Evolutionary conservation across 2,113 vertebrate genomes (phyloP), one percentile per base, ranked within the genome.

Genomic region (Leptosomus discolor): DNA sequence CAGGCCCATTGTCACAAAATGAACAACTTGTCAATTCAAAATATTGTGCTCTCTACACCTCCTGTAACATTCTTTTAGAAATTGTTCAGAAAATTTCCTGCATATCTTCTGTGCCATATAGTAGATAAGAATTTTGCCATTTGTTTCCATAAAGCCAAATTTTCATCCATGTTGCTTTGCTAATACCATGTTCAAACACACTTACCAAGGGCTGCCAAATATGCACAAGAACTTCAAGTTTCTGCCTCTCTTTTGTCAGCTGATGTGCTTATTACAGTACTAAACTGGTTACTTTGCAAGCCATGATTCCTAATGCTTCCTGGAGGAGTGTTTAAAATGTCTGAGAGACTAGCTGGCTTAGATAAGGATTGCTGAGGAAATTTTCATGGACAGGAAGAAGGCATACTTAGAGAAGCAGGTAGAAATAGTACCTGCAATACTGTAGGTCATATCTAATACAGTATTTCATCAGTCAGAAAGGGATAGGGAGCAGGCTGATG

Each of bases 101-200:
- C 14, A 11, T 53, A 23, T 41, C 30, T 88, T 67, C 11, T 5
- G 73, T 61, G 39, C 5, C 24, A 16, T 41, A 36, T 22, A 67
- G 36, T 16, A 74, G 12, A 36, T 39, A 50, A 71, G 36, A 79
- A 86, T 76, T 96, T 95, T 71, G 26, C 41, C 24, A 81, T 92
- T 96, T 92, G 51, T 76, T 77, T 81, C 18, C 92, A 37, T 27
- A 58, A 30, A 70, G 7, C 2, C 21, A 63, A 19, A 45, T 93
- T 71, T 96, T 93, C 37, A 88, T 85, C 15, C 19, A 57, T 86
- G 37, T 68, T 95, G 53, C 70, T 34, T 7, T 85, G 54, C 21
- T 90, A 85, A 83, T 94, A 75, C 34, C 75, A 77, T 5, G 12
- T 74, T 91, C 79, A 97, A 95, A 53, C 37, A 87, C 76, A 90